Percentiles rank a stretch among this genome's conserved stretches.
Conservation (phyloP, 2,888 invertebrate species). For the Stenurella melanura region DNA sequence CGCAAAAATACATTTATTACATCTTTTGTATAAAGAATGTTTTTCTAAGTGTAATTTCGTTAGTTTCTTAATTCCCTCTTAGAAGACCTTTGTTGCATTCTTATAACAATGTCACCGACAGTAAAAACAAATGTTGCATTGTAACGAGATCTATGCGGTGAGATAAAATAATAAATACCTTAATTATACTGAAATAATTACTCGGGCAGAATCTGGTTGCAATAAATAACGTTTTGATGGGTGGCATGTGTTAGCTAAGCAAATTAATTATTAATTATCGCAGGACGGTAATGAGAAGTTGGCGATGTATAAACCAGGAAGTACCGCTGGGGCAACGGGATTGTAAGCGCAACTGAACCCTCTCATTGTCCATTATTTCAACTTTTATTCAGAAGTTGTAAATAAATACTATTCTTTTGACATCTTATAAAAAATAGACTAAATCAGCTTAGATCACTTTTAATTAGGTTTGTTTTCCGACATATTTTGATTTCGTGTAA, state of each 20-base stretch:
- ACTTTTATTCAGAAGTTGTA: background rate
- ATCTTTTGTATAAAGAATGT: too few relatives aligned
- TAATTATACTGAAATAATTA: slow-evolving; percentile 33
- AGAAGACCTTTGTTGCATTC: too few relatives aligned
- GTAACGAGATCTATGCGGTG: background rate
- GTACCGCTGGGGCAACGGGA: background rate
- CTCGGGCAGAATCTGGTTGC: slow-evolving; percentile 35
- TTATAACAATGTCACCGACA: too few relatives aligned
- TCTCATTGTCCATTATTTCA: background rate
- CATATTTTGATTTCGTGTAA: too few relatives aligned
- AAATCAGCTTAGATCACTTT: background rate
- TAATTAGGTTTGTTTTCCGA: too few relatives aligned
- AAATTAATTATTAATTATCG: slow-evolving; percentile 46
- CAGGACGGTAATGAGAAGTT: slow-evolving; percentile 28
- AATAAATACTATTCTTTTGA: background rate
- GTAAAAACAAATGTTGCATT: background rate
- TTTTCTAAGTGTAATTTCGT: too few relatives aligned
- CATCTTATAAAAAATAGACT: background rate
- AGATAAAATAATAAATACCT: slow-evolving; percentile 38
- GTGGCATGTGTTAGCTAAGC: slow-evolving; percentile 44
- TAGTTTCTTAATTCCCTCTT: too few relatives aligned
- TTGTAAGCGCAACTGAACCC: background rate
- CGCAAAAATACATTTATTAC: too few relatives aligned
- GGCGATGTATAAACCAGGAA: slow-evolving; percentile 7
- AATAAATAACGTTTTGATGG: slow-evolving; percentile 39